phyloP scores from a whole-genome alignment of 1,140 invertebrate species.

The Drosophila insularis region DNA sequence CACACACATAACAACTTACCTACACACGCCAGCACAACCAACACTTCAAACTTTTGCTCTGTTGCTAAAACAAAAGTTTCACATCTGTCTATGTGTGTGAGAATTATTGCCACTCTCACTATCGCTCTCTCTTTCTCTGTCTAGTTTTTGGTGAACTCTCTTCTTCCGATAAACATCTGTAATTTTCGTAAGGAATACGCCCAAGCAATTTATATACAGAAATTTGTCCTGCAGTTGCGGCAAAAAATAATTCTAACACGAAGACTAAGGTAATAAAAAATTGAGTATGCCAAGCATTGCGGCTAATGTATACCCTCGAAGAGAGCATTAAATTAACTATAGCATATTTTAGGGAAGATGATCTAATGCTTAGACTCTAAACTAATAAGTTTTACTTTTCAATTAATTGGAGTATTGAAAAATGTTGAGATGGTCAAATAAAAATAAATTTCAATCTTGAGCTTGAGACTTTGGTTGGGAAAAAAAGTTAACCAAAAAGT shows the following conservation, averaged over 20 bases:
- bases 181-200: conserved; percentile 62
- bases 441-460: no score
- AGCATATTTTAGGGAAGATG: no score
- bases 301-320: conserved; percentile 2
- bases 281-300: conserved; percentile 6
- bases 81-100: conserved; percentile 53
- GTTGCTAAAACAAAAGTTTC: conserved; percentile 77
- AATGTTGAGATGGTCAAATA: no score
- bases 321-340: no score
- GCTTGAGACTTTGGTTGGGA: no score
- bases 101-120: conserved; percentile 6
- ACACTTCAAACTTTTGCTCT: conserved; percentile 69
- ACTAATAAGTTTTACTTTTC: no score
- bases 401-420: no score
- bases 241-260: conserved; percentile 48
- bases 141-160: conserved; percentile 34
- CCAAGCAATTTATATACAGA: conserved; percentile 31
- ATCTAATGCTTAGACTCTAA: no score
- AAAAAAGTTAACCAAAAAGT: no score
- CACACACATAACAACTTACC: conserved; percentile 63
- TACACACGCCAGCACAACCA: conserved; percentile 26
- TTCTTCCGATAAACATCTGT: conserved; percentile 72
- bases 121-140: background rate
- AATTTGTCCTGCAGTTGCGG: conserved; percentile 46
- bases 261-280: conserved; percentile 10